Conservation (phyloP, 2,888 invertebrate species). For the Lasioglossum leucozonium region DNA sequence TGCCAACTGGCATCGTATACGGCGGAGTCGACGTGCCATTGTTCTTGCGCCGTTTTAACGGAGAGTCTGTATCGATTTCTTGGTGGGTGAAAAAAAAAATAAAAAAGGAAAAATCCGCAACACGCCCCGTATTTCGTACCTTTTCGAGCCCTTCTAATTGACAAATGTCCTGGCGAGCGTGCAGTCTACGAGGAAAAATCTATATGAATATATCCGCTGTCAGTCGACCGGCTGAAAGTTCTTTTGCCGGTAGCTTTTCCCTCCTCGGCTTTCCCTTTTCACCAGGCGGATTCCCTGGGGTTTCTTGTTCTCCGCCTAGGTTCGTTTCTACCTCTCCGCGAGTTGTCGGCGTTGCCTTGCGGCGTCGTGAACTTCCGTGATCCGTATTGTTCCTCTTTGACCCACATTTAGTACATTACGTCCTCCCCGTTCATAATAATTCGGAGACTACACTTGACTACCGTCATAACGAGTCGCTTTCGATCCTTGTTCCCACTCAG, state of each 20-base stretch:
- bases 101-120: constrained; percentile 23
- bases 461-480: neutral
- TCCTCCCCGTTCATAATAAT: neutral
- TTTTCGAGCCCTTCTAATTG: constrained; percentile 53
- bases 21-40: constrained; percentile 27
- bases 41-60: constrained; percentile 25
- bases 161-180: constrained; percentile 44
- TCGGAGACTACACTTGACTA: neutral
- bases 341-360: neutral
- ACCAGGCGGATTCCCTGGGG: neutral
- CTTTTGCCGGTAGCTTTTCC: constrained; percentile 26
- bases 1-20: constrained; percentile 18
- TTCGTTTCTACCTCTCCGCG: neutral
- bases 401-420: constrained; percentile 7
- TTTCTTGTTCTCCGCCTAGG: neutral
- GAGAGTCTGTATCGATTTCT: constrained; percentile 33
- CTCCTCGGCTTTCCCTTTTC: neutral
- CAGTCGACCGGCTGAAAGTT: constrained; percentile 42
- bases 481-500: neutral
- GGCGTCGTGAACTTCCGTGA: constrained; percentile 2
- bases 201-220: constrained; percentile 59
- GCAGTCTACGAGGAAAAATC: constrained; percentile 48
- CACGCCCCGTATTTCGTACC: constrained; percentile 33
- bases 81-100: neutral
- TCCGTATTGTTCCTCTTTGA: constrained; percentile 16